Base-by-base conservation (phyloP, 2,113 vertebrate genomes). In the Lepus americanus region DNA sequence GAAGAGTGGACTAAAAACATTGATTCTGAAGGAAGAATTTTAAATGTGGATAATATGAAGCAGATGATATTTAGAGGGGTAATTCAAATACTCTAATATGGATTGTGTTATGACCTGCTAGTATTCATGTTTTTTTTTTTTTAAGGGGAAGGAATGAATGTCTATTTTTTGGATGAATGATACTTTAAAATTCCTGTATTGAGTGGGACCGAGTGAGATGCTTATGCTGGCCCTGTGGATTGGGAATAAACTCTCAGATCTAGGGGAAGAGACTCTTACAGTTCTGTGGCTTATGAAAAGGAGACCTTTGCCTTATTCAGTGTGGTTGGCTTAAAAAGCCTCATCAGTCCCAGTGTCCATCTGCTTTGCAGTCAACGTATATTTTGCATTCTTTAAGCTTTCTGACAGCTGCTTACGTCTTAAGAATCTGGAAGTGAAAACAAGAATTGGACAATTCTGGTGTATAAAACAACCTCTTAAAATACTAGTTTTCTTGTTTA, bases 21-120 rank as follows among this genome's bases (percentile, higher is more conserved):
- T 98, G 99, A 99, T 95, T 92, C 98, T 12, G 99, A 99, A 97
- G 99, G 99, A 97, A 98, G 99, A 98, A 97, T 99, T 96, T 87
- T 96, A 88, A 96, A 99, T 89, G 97, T 98, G 5, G 97, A 98
- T 51, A 97, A 97, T 39, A 98, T 99, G 96, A 99, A 99, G 97
- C 98, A 97, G 51, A 96, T 90, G 51, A 99, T 99, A 98, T 99
- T 99, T 97, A 99, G 99, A 98, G 99, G 99, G 99, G 99, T 99
- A 99, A 97, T 51, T 80, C 51, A 87, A 96, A 13, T 91, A 95
- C 85, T 70, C 39, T 77, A 39, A 73, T 89, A 51, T 14, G 31
- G n/a, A 33, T 84, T 95, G 2, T 88, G 72, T 74, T 77, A 76
- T 89, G 51, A 91, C 74, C 39, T 94, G 25, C 27, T 83, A 29